Percentiles rank a stretch among this genome's conserved stretches.
Conservation (phyloP, 2,113 vertebrate genomes). For the Labeo rohita region DNA sequence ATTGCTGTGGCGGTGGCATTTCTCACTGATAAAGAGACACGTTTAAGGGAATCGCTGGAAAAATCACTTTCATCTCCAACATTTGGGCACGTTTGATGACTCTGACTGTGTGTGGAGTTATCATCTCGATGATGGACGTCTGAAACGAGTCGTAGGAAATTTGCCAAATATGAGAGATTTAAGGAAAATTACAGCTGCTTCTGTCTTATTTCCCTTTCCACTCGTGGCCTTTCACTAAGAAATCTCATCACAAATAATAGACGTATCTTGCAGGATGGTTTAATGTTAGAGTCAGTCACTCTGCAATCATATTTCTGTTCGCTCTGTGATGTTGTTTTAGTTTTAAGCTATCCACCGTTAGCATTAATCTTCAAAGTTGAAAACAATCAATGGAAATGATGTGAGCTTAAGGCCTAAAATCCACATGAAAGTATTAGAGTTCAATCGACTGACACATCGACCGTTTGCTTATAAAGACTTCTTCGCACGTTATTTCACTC, state of each 20-base stretch:
- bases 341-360: background rate
- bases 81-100: background rate
- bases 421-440: background rate
- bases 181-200: background rate
- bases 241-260: background rate
- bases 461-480: background rate
- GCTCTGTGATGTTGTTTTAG: background rate
- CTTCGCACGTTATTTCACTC: background rate
- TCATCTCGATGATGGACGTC: background rate
- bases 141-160: background rate
- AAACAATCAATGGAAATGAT: background rate
- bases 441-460: background rate
- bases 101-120: background rate
- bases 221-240: too few relatives aligned
- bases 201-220: background rate
- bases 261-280: background rate
- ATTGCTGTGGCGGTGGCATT: background rate
- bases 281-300: background rate
- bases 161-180: background rate
- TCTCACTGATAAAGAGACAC: background rate
- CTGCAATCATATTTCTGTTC: background rate
- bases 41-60: constrained; percentile 12
- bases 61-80: background rate
- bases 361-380: background rate
- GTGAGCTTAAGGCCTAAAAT: background rate